Percentiles rank a stretch among this genome's conserved stretches.
phyloP scores from a whole-genome alignment of 2,888 invertebrate species.

The Lottia gigantea region DNA sequence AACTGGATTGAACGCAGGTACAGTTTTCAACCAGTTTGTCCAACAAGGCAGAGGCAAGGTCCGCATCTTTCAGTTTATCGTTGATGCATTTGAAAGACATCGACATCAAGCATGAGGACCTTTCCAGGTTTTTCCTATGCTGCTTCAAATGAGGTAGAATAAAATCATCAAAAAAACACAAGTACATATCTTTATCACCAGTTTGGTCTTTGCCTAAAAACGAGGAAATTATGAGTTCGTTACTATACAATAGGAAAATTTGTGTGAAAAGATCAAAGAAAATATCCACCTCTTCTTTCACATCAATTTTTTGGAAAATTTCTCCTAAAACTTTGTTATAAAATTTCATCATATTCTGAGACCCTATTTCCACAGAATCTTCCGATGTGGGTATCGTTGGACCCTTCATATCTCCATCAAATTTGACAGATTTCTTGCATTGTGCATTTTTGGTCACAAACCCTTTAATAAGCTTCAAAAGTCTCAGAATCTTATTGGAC shows the following conservation, averaged over 20 bases:
- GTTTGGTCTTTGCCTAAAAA: constrained; percentile 3
- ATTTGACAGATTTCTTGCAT: neutral
- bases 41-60: neutral
- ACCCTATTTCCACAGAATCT: neutral
- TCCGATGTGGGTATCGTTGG: neutral
- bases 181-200: neutral
- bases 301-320: neutral
- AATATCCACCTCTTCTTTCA: neutral
- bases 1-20: neutral
- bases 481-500: neutral
- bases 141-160: neutral
- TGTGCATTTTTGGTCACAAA: neutral
- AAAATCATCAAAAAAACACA: neutral
- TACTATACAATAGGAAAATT: neutral
- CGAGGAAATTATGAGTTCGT: constrained; percentile 12
- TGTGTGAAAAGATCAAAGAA: neutral
- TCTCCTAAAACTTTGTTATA: neutral
- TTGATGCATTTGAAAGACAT: constrained; percentile 1
- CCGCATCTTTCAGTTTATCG: neutral
- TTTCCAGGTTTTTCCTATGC: neutral
- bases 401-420: neutral
- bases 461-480: neutral
- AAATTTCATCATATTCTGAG: neutral
- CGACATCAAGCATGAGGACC: neutral
- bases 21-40: neutral